Evolutionary conservation across 2,888 invertebrate species (phyloP), one percentile per base, ranked within the genome.

Genomic region (Hymenopus coronatus): DNA sequence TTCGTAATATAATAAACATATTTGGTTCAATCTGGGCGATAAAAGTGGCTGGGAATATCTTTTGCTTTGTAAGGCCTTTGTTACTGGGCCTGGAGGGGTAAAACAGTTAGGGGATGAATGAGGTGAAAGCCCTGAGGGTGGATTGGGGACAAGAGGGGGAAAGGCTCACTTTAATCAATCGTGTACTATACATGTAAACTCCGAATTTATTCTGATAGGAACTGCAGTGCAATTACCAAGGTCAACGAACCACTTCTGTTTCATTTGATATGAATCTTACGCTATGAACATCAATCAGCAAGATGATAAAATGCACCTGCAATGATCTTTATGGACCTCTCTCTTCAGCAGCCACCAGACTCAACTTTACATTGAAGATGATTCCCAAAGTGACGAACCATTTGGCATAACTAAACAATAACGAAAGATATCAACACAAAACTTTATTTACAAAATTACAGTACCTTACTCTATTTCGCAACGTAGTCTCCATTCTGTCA

Each of bases 61-160:
- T 88, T 88, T 88, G 82, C 88, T n/a, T 86, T 81, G 8, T 20
- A 89, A 89, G 89, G 81, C 88, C 89, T 90, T 90, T 89, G 90
- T 90, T 89, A 89, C 88, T 82, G n/a, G 89, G 86, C 87, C n/a
- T 25, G 30, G 70, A 84, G 88, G 83, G 89, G 85, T 88, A 25
- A 84, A 88, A 81, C 85, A 54, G 90, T 89, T 88, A 89, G 89
- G 88, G 89, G 83, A 84, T 88, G 83, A 82, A 86, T 88, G 85
- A 82, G 70, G 85, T 85, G 28, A 83, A 70, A 27, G 85, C 85
- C 40, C 86, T 25, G 82, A 54, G 83, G 83, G 40, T 54, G 28
- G 46, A 33, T 70, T 83, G 86, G 33, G 85, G 33, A n/a, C 4
- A 25, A 40, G 84, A 14, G 82, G 28, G 84, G 46, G 70, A 25